These are phyloP conservation scores for Platichthys stellatus DNA, from an alignment of 2,113 vertebrate genomes.

Conservation along the genomic window DNA sequence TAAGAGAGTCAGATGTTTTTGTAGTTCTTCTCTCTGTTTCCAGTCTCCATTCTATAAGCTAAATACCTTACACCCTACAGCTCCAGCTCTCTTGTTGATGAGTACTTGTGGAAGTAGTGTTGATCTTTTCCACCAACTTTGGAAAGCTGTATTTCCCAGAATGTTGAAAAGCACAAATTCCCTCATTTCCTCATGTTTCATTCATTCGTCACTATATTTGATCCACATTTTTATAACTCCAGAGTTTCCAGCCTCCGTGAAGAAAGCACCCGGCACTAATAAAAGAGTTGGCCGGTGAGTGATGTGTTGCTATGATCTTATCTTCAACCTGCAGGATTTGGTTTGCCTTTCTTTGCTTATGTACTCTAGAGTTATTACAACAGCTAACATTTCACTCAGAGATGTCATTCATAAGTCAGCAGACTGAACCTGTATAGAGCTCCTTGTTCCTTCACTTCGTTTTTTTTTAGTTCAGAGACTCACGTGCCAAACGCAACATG, in stretches of 20 bases:
- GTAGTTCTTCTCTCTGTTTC: neutral
- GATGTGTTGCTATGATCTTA: slow-evolving; percentile 30
- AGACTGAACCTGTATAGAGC: slow-evolving; percentile 21
- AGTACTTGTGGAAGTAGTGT: neutral
- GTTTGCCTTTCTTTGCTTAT: slow-evolving; percentile 25
- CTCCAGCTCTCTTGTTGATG: too few relatives aligned
- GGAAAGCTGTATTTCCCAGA: neutral
- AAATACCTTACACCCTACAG: too few relatives aligned
- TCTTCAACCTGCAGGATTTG: slow-evolving; percentile 25
- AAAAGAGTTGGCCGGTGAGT: neutral
- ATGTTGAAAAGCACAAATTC: neutral
- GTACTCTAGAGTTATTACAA: slow-evolving; percentile 34
- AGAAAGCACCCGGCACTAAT: slow-evolving; percentile 15
- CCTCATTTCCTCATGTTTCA: neutral
- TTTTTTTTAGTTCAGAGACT: slow-evolving; percentile 8
- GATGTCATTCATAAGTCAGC: slow-evolving; percentile 24
- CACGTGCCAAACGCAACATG: slow-evolving; percentile 63
- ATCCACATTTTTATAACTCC: slow-evolving; percentile 5
- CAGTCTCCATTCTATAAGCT: neutral
- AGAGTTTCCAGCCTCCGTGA: neutral
- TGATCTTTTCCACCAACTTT: neutral
- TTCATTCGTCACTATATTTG: slow-evolving; percentile 14
- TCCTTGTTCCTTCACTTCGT: slow-evolving; percentile 38
- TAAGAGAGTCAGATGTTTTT: neutral
- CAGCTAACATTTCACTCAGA: slow-evolving; percentile 29